A percentile compares a stretch with the other conserved stretches of the same genome.
These are phyloP conservation scores for mouse (Mus musculus) DNA, from an alignment of 2,113 vertebrate genomes.

Conservation along the genomic window DNA sequence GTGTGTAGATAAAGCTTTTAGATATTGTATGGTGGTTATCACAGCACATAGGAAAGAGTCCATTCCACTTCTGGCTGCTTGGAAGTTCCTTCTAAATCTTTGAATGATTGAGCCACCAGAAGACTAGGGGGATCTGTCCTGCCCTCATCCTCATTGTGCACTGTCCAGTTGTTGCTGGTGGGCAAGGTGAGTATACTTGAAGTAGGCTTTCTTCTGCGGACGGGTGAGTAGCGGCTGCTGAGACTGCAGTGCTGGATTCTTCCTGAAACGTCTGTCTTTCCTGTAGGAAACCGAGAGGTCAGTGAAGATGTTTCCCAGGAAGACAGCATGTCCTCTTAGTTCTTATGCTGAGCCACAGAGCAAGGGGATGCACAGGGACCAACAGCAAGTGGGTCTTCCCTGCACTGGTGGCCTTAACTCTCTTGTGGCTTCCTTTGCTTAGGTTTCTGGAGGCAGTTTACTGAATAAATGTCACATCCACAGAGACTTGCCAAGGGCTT, in stretches of 20 bases:
- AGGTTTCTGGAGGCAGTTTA: neutral
- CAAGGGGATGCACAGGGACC: neutral
- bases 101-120: neutral
- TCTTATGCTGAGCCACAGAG: neutral
- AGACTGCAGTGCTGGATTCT: neutral
- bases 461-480: neutral
- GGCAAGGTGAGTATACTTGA: neutral
- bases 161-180: neutral
- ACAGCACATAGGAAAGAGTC: neutral
- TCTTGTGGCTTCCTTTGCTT: neutral
- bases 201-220: neutral
- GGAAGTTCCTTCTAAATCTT: slow-evolving; percentile 6
- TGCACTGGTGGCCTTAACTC: neutral
- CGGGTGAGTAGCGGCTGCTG: neutral
- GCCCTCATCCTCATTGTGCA: neutral
- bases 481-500: neutral
- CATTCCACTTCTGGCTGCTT: neutral
- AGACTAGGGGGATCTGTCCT: neutral
- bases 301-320: neutral
- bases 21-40: neutral
- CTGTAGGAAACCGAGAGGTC: neutral
- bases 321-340: neutral
- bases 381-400: neutral
- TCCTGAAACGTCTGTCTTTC: neutral
- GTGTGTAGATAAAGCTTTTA: neutral